These are phyloP conservation scores for Phylloscopus trochilus DNA, from an alignment of 2,113 vertebrate genomes.

Conservation along the genomic window DNA sequence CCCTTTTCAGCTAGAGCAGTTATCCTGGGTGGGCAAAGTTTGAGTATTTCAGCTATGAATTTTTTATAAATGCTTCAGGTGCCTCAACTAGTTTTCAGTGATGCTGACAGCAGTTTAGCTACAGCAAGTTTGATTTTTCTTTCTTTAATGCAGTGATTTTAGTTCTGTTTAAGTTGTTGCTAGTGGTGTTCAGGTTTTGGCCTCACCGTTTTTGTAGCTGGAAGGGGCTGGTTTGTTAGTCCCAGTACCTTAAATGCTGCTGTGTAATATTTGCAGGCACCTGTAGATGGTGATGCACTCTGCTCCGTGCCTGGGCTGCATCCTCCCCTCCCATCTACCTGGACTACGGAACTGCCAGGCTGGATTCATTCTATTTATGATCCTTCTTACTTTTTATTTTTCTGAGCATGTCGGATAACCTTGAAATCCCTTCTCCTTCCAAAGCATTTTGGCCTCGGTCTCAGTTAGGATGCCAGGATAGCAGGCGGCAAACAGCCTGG, in stretches of 20 bases:
- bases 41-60: background rate
- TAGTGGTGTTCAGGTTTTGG: background rate
- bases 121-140: background rate
- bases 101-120: background rate
- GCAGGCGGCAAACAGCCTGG: background rate
- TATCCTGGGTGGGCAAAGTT: background rate
- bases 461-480: rapidly evolving
- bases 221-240: background rate
- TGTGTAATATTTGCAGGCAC: background rate
- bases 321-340: background rate
- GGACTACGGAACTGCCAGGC: background rate
- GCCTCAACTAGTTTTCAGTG: background rate
- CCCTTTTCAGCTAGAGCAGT: background rate
- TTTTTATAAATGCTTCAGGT: background rate
- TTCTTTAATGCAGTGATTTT: background rate
- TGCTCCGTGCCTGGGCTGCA: background rate
- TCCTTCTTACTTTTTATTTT: background rate
- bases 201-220: background rate
- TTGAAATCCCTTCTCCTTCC: background rate
- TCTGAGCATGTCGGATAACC: background rate
- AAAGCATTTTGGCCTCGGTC: background rate
- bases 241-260: no score
- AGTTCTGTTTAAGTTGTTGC: background rate
- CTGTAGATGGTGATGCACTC: conserved; percentile 25
- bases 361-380: background rate